Conservation (phyloP, 2,888 invertebrate genomes). For the Smittia sp. region DNA sequence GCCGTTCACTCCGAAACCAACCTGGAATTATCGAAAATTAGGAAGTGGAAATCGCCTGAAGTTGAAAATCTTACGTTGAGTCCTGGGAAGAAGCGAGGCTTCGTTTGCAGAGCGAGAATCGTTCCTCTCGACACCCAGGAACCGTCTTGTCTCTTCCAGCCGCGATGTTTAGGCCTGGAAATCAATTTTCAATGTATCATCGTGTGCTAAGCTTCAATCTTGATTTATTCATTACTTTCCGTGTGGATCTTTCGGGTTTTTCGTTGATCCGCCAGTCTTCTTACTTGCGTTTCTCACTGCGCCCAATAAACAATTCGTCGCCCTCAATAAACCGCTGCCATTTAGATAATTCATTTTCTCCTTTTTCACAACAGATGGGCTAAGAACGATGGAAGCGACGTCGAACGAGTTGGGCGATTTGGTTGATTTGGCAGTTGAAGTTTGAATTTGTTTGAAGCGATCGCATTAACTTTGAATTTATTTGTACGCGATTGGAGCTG, state of each 20-base stretch:
- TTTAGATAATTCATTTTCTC: too few relatives aligned
- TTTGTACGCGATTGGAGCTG: too few relatives aligned
- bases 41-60: constrained; percentile 12
- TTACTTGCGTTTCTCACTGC: constrained; percentile 66
- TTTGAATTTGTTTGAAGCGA: too few relatives aligned
- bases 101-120: constrained; percentile 67
- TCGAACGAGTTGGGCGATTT: too few relatives aligned
- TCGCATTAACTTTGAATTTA: too few relatives aligned
- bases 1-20: constrained; percentile 75
- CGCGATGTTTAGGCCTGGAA: constrained; percentile 71
- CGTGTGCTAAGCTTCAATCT: too few relatives aligned
- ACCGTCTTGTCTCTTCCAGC: constrained; percentile 75
- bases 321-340: neutral
- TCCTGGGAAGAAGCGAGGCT: constrained; percentile 74
- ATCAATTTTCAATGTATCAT: constrained; percentile 46
- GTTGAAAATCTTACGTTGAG: constrained; percentile 59
- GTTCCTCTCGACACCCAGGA: constrained; percentile 63
- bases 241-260: constrained; percentile 60
- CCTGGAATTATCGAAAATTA: constrained; percentile 59
- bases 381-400: too few relatives aligned
- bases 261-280: constrained; percentile 70
- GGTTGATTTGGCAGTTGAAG: too few relatives aligned
- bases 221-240: constrained; percentile 17
- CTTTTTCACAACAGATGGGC: too few relatives aligned
- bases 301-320: constrained; percentile 27